phyloP scores from a whole-genome alignment of 2,113 vertebrate species.

The Cnemophilus loriae region DNA sequence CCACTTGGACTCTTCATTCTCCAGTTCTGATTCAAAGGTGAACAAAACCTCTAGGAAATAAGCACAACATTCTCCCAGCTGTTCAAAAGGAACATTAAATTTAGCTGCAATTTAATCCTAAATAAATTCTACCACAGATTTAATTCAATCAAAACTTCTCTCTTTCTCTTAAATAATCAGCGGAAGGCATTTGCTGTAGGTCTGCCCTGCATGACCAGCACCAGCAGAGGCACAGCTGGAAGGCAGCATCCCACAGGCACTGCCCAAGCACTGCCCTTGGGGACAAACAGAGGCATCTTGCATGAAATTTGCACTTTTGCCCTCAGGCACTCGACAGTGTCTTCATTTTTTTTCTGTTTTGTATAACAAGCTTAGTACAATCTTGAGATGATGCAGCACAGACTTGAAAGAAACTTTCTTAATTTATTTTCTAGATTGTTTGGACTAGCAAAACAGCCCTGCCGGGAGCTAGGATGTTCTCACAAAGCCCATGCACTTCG shows the following conservation, averaged over 20 bases:
- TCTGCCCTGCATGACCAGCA: neutral
- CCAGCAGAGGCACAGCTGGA: neutral
- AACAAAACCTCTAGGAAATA: neutral
- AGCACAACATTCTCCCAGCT: fast-evolving
- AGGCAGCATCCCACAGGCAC: neutral
- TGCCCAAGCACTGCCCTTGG: neutral
- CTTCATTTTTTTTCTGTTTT: neutral
- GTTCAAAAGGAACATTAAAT: neutral
- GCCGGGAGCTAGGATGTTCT: neutral
- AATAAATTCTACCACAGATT: neutral
- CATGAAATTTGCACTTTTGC: neutral
- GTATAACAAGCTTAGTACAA: neutral
- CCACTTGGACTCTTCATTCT: neutral
- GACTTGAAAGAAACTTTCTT: neutral
- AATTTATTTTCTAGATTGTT: neutral
- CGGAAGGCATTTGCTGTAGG: neutral
- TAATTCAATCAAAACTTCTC: neutral
- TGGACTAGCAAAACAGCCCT: neutral
- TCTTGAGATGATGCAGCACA: neutral
- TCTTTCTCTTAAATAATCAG: neutral
- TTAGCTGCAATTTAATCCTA: neutral
- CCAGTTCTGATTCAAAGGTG: neutral
- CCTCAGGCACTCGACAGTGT: neutral
- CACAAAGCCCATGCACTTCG: neutral
- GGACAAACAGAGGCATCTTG: neutral